Base-by-base conservation (phyloP, 2,888 invertebrate genomes). In the Caenorhabditis auriculariae region DNA sequence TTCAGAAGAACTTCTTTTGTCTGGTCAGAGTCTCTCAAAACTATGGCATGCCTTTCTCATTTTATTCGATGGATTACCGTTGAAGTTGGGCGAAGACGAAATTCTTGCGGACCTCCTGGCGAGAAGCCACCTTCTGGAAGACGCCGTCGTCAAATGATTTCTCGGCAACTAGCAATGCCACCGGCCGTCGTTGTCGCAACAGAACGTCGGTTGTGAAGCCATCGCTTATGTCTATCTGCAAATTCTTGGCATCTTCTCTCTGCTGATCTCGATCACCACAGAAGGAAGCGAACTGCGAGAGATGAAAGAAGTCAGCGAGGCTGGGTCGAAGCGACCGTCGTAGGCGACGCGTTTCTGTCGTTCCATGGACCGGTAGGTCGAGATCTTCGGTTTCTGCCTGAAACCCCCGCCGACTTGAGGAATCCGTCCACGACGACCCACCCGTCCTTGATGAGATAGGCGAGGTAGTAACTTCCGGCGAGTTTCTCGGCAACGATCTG, bases 131-230 rank as follows among this genome's bases (percentile, higher is more conserved):
- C 27, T 68, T 73, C 23, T 29, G 44, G 27, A 74, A 64, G 37
- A 59, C 56, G 21, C 50, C 53, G n/a, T 29, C 9, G 9, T 48
- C n/a, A 15, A 54, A 44, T 2, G 44, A 43, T 17, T 37, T 27
- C 6, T 41, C 26, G 23, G 56, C 54, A 12, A 64, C 44, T 1
- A 68, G 55, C 19, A 72, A 48, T 0, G 72, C 42, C 23, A 74
- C 57, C 15, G 61, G 49, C n/a, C 59, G 55, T 54, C 64, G 58
- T 23, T 68, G 65, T 35, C 69, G 65, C 43, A 76, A 66, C 7
- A 76, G 55, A n/a, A 69, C 53, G 28, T 77, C 72, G 0, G 73
- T 63, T 9, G 74, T 69, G 66, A 78, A 78, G 12, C 78, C 77
- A 21, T 48, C n/a, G 6, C 69, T 59, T 15, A 78, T 71, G 37